Conservation (phyloP, 2,888 invertebrate genomes). For the Alsophila aescularia region DNA sequence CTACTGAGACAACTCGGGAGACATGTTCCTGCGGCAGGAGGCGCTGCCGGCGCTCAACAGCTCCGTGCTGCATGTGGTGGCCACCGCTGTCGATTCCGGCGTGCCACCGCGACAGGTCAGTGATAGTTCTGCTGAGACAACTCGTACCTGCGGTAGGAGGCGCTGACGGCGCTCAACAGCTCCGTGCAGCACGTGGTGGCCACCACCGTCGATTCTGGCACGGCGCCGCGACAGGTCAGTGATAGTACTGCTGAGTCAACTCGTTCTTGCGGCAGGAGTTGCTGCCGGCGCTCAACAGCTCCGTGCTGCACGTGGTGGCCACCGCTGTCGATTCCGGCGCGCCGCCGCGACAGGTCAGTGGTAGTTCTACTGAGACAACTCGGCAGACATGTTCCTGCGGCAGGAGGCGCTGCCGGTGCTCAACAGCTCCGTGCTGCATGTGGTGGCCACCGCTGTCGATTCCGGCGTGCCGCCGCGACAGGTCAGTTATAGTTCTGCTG, state of each 20-base stretch:
- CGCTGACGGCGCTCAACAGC: too few relatives aligned
- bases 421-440: conserved; percentile 87
- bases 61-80: conserved; percentile 89
- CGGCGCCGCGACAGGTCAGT: conserved; percentile 90
- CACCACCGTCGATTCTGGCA: conserved; percentile 92
- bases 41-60: conserved; percentile 76
- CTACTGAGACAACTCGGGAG: conserved; percentile 83
- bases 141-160: not conserved
- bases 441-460: conserved; percentile 93
- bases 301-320: conserved; percentile 90
- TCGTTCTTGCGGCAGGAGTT: conserved; percentile 82
- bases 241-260: conserved; percentile 52
- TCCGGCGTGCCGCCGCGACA: conserved; percentile 93
- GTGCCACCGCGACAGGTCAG: conserved; percentile 90
- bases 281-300: conserved; percentile 75
- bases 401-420: not conserved
- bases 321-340: conserved; percentile 93
- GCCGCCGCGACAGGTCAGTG: conserved; percentile 89
- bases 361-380: conserved; percentile 85
- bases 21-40: conserved; percentile 85
- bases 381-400: conserved; percentile 87
- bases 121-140: not conserved
- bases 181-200: conserved; percentile 90
- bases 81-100: conserved; percentile 93
- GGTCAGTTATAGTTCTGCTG: conserved; percentile 55